Evolutionary conservation across 2,888 invertebrate species (phyloP), one percentile per base, ranked within the genome.

Genomic region (Yponomeuta sedellus): DNA sequence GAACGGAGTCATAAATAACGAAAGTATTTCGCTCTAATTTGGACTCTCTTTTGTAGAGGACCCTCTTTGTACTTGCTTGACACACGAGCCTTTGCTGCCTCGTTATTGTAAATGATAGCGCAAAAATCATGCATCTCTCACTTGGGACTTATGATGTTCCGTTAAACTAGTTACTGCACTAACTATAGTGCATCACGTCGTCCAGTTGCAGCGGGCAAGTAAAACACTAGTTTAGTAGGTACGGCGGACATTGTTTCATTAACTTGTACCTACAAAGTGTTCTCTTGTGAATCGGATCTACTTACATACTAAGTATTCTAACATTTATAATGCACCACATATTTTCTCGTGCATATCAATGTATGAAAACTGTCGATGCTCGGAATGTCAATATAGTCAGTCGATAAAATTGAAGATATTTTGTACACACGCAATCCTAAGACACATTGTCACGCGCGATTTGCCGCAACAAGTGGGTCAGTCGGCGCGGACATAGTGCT

Each of bases 361-460:
- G 20, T 58, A 10, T 19, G 20, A 11, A 58, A 58, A 58, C 6
- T 39, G 34, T 19, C n/a, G 34, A n/a, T 62, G 34, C 61, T 25
- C 34, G 34, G 61, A 39, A 39, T 62, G 62, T 62, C 12, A 62
- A 39, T 52, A 16, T 52, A 3, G 44, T 52, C 16, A 3, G 44
- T 52, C 44, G 44, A 52, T 52, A 52, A 52, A 52, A 52, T 52
- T 12, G 16, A 16, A 52, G 10, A 52, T 52, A 52, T 52, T 52
- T 52, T 16, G 44, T 52, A 52, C 74, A 73, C 80, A 79, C 79
- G 78, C 80, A 72, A 74, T 70, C 74, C 71, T 76, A 77, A 75
- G 75, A 76, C 72, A 76, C 25, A 77, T 78, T 83, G 85, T 82
- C 82, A 81, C 81, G 85, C 84, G 78, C 82, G 82, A 86, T 85